Percentiles rank a stretch among this genome's conserved stretches.
phyloP scores from a whole-genome alignment of 2,888 invertebrate genomes.

The Trichopoda pennipes region DNA sequence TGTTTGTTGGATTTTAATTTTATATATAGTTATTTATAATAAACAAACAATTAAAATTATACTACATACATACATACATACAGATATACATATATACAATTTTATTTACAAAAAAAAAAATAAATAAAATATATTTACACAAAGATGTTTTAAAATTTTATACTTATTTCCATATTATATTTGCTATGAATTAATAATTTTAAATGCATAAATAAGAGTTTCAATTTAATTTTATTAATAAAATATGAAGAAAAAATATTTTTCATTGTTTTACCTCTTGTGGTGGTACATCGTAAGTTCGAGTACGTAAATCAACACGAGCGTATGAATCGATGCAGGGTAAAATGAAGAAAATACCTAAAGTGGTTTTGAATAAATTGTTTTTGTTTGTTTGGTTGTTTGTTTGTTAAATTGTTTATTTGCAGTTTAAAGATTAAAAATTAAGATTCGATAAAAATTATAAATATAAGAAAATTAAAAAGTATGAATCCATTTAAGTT shows the following conservation, averaged over 20 bases:
- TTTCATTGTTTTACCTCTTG: constrained; percentile 88
- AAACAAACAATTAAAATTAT: neutral
- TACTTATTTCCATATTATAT: too few species aligned
- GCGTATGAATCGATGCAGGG: constrained; percentile 98
- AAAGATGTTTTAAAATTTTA: too few species aligned
- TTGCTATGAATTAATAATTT: too few species aligned
- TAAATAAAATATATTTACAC: too few species aligned
- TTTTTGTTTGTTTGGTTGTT: neutral
- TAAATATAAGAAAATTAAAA: constrained; percentile 34
- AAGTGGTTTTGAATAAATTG: constrained; percentile 32
- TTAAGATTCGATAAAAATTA: constrained; percentile 27
- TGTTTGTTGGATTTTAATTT: constrained; percentile 1
- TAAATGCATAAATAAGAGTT: too few species aligned
- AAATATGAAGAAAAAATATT: neutral
- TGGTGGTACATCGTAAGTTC: constrained; percentile 98
- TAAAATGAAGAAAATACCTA: constrained; percentile 97
- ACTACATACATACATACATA: neutral
- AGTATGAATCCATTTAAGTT: constrained; percentile 13
- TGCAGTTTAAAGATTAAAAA: neutral
- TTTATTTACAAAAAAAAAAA: too few species aligned
- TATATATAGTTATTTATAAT: neutral
- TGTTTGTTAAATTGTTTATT: constrained; percentile 41
- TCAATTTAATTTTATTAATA: neutral
- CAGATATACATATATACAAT: neutral
- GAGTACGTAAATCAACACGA: constrained; percentile 95